Evolutionary conservation across 2,888 invertebrate species (phyloP).

Genomic region (Automeris io): DNA sequence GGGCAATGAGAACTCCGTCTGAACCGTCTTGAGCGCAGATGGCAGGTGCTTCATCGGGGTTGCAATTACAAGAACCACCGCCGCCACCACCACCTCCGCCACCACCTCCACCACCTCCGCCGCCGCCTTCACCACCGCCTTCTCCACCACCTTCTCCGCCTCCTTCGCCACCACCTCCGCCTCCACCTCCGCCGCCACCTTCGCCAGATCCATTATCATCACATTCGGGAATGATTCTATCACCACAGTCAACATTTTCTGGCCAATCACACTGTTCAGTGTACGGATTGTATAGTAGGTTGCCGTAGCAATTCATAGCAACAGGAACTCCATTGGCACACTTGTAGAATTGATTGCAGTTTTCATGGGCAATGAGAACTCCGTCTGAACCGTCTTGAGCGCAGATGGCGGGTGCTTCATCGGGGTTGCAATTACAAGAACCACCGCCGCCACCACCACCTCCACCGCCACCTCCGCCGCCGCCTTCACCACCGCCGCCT

Average conservation of each 20-base stretch:
- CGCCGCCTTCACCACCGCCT: constrained; percentile 3
- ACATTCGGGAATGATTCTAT: constrained; percentile 19
- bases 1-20: constrained; percentile 25
- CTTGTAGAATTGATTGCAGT: constrained; percentile 35
- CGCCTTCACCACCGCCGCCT: constrained; percentile 1
- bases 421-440: constrained; percentile 20
- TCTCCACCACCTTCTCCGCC: constrained; percentile 1
- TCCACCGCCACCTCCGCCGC: constrained; percentile 1
- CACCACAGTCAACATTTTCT: constrained; percentile 31
- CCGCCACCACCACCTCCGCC: constrained; percentile 5
- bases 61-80: constrained; percentile 11
- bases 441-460: constrained; percentile 3
- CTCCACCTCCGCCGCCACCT: constrained; percentile 5
- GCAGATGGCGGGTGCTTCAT: constrained; percentile 30
- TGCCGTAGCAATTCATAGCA: constrained; percentile 20
- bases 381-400: constrained; percentile 27
- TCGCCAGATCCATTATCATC: constrained; percentile 3
- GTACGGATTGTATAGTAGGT: constrained; percentile 28
- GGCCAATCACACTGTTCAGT: constrained; percentile 37
- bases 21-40: constrained; percentile 24
- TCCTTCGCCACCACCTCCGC: not conserved
- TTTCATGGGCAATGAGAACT: constrained; percentile 28
- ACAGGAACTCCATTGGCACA: constrained; percentile 29
- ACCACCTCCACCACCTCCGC: constrained; percentile 7
- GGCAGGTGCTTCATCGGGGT: constrained; percentile 20